These are phyloP conservation scores for Pseudorhiza aurosa DNA, from an alignment of 30 jellyfish, hydroid and myxozoan species.

Conservation along the genomic window DNA sequence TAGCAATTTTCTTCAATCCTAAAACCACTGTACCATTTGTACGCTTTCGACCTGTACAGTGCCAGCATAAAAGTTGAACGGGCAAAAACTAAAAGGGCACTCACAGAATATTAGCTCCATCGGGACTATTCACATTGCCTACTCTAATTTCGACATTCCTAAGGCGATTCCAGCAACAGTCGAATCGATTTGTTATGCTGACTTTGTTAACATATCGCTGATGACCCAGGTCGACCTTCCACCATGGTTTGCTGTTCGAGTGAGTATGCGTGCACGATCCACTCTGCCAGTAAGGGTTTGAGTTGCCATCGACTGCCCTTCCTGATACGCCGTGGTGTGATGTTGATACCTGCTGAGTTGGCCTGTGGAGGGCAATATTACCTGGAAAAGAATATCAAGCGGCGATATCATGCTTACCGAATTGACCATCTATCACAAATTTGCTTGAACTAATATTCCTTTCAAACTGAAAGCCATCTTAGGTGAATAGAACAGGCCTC, in stretches of 20 bases:
- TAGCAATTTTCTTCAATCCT: too few relatives aligned
- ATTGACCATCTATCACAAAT: too few relatives aligned
- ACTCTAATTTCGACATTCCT: slow-evolving; percentile 21
- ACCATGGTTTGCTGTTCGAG: not conserved
- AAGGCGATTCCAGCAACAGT: not conserved
- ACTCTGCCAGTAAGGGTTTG: not conserved
- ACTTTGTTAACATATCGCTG: slow-evolving; percentile 8
- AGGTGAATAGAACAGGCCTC: too few relatives aligned
- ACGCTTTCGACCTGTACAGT: too few relatives aligned
- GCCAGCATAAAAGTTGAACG: too few relatives aligned
- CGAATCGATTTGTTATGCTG: slow-evolving; percentile 2
- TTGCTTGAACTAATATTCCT: too few relatives aligned
- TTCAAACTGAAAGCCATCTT: too few relatives aligned
- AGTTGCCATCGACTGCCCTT: slow-evolving; percentile 21
- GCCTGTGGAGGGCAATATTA: not conserved
- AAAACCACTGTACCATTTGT: too few relatives aligned
- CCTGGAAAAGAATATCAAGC: not conserved
- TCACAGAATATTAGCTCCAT: slow-evolving; percentile 2
- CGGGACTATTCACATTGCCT: not conserved
- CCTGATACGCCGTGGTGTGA: not conserved
- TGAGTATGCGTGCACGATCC: slow-evolving; percentile 6
- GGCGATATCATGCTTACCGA: too few relatives aligned
- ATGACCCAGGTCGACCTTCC: slow-evolving; percentile 14
- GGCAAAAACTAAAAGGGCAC: not conserved
- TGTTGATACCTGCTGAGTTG: slow-evolving; percentile 11